Evolutionary conservation across 2,888 invertebrate genomes (phyloP), one percentile per base, ranked within the genome.

Genomic region (Margaritifera margaritifera): DNA sequence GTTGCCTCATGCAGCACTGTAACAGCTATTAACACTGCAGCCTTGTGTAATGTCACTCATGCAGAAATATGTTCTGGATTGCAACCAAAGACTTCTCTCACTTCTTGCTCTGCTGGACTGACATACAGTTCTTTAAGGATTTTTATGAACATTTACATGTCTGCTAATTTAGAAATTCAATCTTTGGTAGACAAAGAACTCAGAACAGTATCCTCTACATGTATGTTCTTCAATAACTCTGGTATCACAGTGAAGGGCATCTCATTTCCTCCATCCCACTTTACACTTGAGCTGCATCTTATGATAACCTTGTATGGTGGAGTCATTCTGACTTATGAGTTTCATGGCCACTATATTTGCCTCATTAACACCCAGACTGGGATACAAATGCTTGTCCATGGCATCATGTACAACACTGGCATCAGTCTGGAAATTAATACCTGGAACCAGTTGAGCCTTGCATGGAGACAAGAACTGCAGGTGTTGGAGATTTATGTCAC

Each of bases 241-340:
- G 83, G 83, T 18, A 74, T 77, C 3, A 68, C 76, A 18, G 74
- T 70, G 1, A 55, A 72, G 20, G 64, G 59, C 2, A 42, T 84
- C 2, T 61, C 68, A 15, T 55, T 83, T 42, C 83, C 80, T 1
- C 27, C 55, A 4, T 31, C 64, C 5, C 70, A 73, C 55, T 81
- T 83, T 57, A 80, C 82, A 19, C 31, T 83, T 19, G 84, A 84
- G 66, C 52, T 84, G n/a, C 79, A 81, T 64, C 80, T 83, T 4
- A 82, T 80, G 50, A 78, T 79, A 51, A 64, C 63, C 24, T 60
- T 60, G 50, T 68, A 69, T 24, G 75, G 76, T 8, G 83, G 82
- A 4, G 74, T 81, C 15, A 63, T 83, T 24, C 60, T 81, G 31
- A 69, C 79, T 20, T 83, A 80, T 62, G 63, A 66, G 25, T 58